phyloP scores from a whole-genome alignment of 2,797 vertebrate genomes.

The Selene dorsalis region DNA sequence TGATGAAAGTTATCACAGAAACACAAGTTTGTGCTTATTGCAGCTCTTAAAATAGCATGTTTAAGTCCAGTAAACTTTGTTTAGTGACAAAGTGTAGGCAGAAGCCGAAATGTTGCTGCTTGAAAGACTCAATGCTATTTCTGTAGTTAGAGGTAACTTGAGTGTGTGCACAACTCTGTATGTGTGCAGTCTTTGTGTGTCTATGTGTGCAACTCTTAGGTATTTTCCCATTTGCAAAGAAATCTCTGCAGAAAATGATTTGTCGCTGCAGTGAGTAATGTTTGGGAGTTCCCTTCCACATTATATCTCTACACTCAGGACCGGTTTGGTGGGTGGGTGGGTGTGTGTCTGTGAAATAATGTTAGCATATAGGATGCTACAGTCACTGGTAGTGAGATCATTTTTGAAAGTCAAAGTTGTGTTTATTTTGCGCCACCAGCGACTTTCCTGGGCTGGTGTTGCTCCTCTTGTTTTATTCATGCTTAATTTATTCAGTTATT shows the following conservation, averaged over 20 bases:
- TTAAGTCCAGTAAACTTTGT: conserved; percentile 35
- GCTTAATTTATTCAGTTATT: not conserved
- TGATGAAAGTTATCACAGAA: conserved; percentile 36
- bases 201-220: not conserved
- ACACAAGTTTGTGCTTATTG: conserved; percentile 11
- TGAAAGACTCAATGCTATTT: not conserved
- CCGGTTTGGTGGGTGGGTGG: conserved; percentile 2
- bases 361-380: not conserved
- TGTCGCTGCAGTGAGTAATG: conserved; percentile 11
- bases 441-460: not conserved
- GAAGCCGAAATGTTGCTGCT: conserved; percentile 12
- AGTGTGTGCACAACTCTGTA: not conserved
- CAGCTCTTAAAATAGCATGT: not conserved
- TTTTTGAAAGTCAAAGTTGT: not conserved
- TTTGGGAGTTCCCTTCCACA: not conserved
- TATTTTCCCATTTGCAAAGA: conserved; percentile 32
- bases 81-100: not conserved
- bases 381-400: not conserved
- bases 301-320: conserved; percentile 1
- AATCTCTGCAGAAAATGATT: conserved; percentile 7
- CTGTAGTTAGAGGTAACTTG: not conserved
- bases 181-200: not conserved
- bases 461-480: not conserved
- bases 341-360: conserved; percentile 4
- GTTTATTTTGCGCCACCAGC: not conserved